Evolutionary conservation across 2,113 vertebrate species (phyloP).

Genomic region (Microtus montanus): DNA sequence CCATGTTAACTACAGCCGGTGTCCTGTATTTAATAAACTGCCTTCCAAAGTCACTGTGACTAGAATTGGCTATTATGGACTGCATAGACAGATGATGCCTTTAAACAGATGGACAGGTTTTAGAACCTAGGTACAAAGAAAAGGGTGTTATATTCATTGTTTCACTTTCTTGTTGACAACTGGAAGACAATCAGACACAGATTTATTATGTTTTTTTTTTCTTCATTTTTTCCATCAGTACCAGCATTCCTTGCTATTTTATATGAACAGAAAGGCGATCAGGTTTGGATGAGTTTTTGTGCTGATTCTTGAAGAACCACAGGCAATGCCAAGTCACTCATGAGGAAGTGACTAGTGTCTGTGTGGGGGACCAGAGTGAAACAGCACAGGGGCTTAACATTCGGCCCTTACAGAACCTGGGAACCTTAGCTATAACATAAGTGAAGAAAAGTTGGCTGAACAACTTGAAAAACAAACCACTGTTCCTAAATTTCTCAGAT

Average conservation of each 20-base stretch:
- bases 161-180: not conserved
- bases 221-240: not conserved
- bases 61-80: constrained; percentile 78
- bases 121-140: constrained; percentile 73
- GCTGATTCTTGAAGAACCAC: not conserved
- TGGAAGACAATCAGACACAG: not conserved
- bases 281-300: not conserved
- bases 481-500: not conserved
- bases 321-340: not conserved
- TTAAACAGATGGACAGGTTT: not conserved
- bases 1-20: constrained; percentile 60
- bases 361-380: not conserved
- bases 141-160: constrained; percentile 61
- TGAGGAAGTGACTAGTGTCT: not conserved
- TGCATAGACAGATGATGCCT: not conserved
- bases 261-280: not conserved
- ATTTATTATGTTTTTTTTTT: not conserved
- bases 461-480: not conserved
- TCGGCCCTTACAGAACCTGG: not conserved
- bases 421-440: not conserved
- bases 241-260: not conserved
- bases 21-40: constrained; percentile 70
- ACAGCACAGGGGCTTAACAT: not conserved
- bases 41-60: constrained; percentile 75
- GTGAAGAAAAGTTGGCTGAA: not conserved